Conservation (phyloP, 2,113 vertebrate genomes). For the Junco hyemalis region DNA sequence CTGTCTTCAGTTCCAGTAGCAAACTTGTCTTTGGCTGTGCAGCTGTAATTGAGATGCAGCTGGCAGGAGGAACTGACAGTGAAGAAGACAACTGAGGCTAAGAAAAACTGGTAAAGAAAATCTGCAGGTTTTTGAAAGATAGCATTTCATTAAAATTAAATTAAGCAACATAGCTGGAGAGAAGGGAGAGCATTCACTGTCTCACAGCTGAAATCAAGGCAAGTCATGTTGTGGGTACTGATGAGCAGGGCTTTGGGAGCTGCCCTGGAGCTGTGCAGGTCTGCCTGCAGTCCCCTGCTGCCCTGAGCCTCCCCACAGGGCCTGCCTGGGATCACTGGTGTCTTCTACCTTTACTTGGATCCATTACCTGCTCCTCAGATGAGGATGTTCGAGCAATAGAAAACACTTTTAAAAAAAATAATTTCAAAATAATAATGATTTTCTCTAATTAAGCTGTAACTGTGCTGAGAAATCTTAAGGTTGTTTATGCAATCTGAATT, state of each 20-base stretch:
- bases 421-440: neutral
- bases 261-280: neutral
- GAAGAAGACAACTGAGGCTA: neutral
- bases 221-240: neutral
- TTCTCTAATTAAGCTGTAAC: neutral
- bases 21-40: neutral
- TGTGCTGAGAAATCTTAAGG: neutral
- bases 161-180: neutral
- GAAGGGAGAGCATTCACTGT: neutral
- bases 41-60: neutral
- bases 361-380: neutral
- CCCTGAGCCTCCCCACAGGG: neutral
- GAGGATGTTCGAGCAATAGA: neutral
- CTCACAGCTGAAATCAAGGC: neutral
- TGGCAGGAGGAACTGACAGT: neutral
- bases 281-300: neutral
- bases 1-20: neutral
- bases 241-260: neutral
- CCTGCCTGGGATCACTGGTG: neutral
- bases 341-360: neutral
- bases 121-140: neutral
- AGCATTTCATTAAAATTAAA: neutral
- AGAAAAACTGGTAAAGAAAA: neutral
- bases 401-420: accelerated
- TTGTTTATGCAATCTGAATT: neutral